Evolutionary conservation across 2,113 vertebrate species (phyloP).

Genomic region (Pyrgilauda ruficollis): DNA sequence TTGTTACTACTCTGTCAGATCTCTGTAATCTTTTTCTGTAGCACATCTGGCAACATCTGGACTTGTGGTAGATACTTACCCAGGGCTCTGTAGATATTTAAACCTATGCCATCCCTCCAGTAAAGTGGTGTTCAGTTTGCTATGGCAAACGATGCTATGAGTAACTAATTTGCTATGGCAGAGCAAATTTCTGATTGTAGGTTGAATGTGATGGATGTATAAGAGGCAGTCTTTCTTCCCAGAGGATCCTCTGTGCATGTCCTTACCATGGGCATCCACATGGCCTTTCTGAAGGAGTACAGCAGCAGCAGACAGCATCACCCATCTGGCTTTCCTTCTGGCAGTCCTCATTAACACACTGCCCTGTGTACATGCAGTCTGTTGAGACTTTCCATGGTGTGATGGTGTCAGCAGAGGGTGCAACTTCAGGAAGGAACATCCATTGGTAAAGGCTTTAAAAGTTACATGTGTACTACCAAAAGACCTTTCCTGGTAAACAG

Average conservation of each 20-base stretch:
- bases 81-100: neutral
- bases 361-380: rapidly evolving
- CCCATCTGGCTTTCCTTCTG: neutral
- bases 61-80: rapidly evolving
- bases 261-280: neutral
- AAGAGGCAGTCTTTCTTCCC: neutral
- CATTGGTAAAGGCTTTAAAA: neutral
- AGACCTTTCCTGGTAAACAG: neutral
- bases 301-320: neutral
- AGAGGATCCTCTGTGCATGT: neutral
- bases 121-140: neutral
- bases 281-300: neutral
- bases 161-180: neutral
- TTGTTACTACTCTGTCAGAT: neutral
- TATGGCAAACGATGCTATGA: neutral
- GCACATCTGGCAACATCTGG: neutral
- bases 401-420: neutral
- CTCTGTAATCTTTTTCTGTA: neutral
- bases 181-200: neutral
- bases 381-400: neutral
- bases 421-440: neutral
- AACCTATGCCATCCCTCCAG: neutral
- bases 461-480: neutral
- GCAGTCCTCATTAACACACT: neutral
- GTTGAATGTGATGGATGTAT: neutral